Percentiles rank a stretch among this genome's conserved stretches.
phyloP scores from a whole-genome alignment of 2,888 invertebrate species.

The Polydesmus complanatus region DNA sequence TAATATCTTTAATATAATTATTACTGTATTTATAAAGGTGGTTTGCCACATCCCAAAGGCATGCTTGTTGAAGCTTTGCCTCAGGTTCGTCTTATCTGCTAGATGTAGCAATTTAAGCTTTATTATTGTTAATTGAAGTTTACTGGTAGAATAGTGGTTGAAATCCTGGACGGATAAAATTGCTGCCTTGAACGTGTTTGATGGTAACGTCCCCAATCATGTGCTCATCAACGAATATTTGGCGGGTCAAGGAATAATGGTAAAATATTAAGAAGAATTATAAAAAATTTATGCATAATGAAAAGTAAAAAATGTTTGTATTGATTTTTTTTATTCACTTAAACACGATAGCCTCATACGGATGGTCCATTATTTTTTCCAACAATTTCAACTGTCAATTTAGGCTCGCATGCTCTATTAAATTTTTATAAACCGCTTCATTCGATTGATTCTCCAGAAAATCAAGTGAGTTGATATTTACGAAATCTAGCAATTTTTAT shows the following conservation, averaged over 20 bases:
- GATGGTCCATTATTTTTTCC: conserved; percentile 92
- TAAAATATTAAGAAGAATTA: too few relatives aligned
- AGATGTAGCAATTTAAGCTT: not conserved
- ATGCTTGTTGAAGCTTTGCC: conserved; percentile 87
- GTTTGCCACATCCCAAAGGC: conserved; percentile 79
- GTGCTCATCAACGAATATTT: conserved; percentile 87
- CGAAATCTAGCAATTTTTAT: too few relatives aligned
- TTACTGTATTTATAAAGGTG: conserved; percentile 44
- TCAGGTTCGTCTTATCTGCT: conserved; percentile 26
- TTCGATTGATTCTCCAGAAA: too few relatives aligned
- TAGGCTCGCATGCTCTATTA: conserved; percentile 80
- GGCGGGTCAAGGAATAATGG: conserved; percentile 89
- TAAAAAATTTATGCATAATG: not conserved
- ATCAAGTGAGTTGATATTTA: too few relatives aligned
- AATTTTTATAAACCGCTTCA: conserved; percentile 49
- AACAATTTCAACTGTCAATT: conserved; percentile 77
- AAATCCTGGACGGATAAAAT: conserved; percentile 55
- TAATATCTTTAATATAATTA: too few relatives aligned
- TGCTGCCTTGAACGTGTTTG: conserved; percentile 51
- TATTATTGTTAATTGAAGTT: not conserved
- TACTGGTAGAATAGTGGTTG: conserved; percentile 48
- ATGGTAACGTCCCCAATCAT: conserved; percentile 68
- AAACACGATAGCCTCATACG: conserved; percentile 55
- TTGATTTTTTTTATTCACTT: not conserved
- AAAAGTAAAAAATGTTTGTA: not conserved